phyloP scores from a whole-genome alignment of 2,888 invertebrate species.

The Parnassius glacialis region DNA sequence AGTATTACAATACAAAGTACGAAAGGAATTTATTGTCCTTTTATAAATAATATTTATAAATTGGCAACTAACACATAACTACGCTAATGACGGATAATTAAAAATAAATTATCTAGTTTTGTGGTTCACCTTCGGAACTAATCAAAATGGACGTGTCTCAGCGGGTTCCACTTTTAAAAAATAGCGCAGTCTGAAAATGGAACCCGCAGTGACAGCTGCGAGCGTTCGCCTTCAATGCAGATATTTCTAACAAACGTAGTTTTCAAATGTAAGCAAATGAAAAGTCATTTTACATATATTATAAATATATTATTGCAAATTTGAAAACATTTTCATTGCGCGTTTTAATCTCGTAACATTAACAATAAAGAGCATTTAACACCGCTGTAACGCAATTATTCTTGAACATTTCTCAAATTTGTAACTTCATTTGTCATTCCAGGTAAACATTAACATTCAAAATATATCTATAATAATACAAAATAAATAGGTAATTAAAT shows the following conservation, averaged over 20 bases:
- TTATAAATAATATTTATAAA: neutral
- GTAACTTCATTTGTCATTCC: neutral
- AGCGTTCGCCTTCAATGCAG: slow-evolving; percentile 22
- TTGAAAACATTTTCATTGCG: too few relatives aligned
- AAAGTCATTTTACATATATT: too few relatives aligned
- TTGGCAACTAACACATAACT: slow-evolving; percentile 2
- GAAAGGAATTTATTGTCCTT: neutral
- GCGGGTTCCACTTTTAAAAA: slow-evolving; percentile 40
- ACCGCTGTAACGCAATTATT: too few relatives aligned
- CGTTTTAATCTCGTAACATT: too few relatives aligned
- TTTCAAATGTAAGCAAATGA: neutral
- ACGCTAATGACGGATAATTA: slow-evolving; percentile 36
- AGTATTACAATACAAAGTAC: neutral
- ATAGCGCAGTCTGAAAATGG: slow-evolving; percentile 38
- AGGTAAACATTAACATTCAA: neutral
- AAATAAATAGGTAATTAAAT: neutral
- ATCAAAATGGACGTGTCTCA: slow-evolving; percentile 56
- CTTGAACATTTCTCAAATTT: too few relatives aligned
- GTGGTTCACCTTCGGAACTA: slow-evolving; percentile 48
- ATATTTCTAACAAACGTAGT: neutral
- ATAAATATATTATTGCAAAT: too few relatives aligned
- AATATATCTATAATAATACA: too few relatives aligned
- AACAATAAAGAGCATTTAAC: too few relatives aligned
- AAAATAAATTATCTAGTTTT: slow-evolving; percentile 49
- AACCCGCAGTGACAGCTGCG: slow-evolving; percentile 38